These are phyloP conservation scores for Sympetrum striolatum DNA, from an alignment of 2,888 invertebrate species.

Conservation along the genomic window DNA sequence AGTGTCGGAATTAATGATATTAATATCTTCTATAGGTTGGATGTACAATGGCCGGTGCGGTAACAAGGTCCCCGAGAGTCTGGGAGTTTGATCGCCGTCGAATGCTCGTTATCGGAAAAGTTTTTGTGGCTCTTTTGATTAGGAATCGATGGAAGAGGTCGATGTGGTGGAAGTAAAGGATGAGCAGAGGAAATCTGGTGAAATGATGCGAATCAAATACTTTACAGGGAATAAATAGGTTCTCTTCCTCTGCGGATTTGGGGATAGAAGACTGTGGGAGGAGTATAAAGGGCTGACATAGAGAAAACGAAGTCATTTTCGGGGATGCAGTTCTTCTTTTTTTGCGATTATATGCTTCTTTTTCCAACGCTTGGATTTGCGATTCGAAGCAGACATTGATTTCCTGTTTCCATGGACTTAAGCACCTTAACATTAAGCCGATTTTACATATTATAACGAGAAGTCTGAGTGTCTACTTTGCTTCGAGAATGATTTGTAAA, in stretches of 20 bases:
- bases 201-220: background rate
- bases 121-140: background rate
- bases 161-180: background rate
- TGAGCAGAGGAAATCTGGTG: background rate
- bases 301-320: background rate
- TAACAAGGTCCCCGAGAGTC: background rate
- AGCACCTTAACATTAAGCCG: too few relatives aligned
- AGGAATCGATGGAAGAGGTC: background rate
- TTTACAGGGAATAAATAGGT: background rate
- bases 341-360: background rate
- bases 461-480: too few relatives aligned
- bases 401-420: too few relatives aligned
- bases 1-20: background rate
- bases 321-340: background rate
- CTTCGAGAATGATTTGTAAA: too few relatives aligned
- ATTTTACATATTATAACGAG: too few relatives aligned
- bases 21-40: background rate
- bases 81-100: background rate
- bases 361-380: background rate
- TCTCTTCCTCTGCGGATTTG: background rate
- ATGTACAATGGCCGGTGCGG: background rate
- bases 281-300: background rate
- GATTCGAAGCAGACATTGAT: too few relatives aligned
- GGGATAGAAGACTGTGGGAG: background rate
- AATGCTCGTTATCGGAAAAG: background rate